Conservation (phyloP, 2,888 invertebrate genomes). For the Drosophila tanythrix region DNA sequence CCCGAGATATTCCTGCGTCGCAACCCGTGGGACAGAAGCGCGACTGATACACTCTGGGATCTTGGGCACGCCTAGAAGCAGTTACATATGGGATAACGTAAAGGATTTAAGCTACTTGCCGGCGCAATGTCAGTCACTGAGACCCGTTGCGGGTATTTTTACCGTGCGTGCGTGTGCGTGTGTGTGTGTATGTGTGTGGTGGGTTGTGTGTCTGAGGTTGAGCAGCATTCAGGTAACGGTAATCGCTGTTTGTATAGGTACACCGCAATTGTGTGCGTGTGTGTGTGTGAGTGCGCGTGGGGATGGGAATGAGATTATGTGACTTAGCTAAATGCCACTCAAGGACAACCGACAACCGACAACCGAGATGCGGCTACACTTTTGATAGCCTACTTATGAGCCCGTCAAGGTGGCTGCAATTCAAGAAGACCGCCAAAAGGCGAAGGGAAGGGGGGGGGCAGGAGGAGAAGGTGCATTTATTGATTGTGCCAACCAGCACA, state of each 20-base stretch:
- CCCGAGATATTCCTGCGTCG: neutral
- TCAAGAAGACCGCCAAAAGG: neutral
- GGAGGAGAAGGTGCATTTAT: neutral
- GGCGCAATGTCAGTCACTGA: conserved; percentile 58
- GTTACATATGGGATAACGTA: conserved; percentile 72
- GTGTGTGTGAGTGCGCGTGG: conserved; percentile 16
- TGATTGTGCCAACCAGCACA: conserved; percentile 26
- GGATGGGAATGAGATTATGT: conserved; percentile 46
- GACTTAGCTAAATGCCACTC: conserved; percentile 59
- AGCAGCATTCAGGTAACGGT: conserved; percentile 63
- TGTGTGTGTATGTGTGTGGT: conserved; percentile 13
- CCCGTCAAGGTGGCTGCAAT: conserved; percentile 23
- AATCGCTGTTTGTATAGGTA: conserved; percentile 34
- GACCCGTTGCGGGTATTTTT: conserved; percentile 32
- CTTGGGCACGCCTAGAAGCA: conserved; percentile 56
- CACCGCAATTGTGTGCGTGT: conserved; percentile 4
- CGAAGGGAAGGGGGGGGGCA: no score
- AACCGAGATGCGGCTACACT: conserved; percentile 33
- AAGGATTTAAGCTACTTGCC: conserved; percentile 78
- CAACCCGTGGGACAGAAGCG: neutral
- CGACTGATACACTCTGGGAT: conserved; percentile 21
- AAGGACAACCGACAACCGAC: conserved; percentile 48
- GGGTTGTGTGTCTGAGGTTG: conserved; percentile 33
- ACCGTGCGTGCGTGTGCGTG: neutral
- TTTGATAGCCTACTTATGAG: conserved; percentile 52